Conservation (phyloP, 2,888 invertebrate species). For the Cerceris ruficornis region DNA sequence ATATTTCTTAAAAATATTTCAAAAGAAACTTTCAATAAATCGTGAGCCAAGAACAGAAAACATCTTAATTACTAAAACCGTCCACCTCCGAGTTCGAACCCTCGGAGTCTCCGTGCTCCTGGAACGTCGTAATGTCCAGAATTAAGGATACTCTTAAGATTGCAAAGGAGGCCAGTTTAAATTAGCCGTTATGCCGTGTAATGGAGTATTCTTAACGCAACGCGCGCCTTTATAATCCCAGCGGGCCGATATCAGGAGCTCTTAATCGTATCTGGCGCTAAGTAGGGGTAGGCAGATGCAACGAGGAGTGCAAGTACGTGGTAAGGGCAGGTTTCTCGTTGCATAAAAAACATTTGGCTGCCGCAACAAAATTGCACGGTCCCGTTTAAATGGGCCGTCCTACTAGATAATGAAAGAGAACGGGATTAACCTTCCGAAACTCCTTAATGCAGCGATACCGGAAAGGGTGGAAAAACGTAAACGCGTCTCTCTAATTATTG, state of each 20-base stretch:
- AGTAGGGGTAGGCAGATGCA: too few species aligned
- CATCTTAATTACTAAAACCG: too few species aligned
- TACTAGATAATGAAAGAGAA: constrained; percentile 9
- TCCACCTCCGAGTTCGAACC: too few species aligned
- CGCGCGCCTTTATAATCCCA: constrained; percentile 40
- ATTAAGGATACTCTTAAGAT: constrained; percentile 21
- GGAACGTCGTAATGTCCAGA: not conserved
- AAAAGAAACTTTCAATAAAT: too few species aligned
- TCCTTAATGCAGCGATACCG: not conserved
- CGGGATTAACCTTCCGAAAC: not conserved
- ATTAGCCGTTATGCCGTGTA: constrained; percentile 50
- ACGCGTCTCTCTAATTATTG: constrained; percentile 41
- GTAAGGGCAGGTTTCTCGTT: too few species aligned
- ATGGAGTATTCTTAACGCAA: constrained; percentile 41
- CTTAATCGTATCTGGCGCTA: too few species aligned
- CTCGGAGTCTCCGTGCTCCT: too few species aligned
- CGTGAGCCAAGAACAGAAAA: too few species aligned
- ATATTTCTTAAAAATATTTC: too few species aligned
- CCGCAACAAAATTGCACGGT: constrained; percentile 38
- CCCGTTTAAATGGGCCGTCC: constrained; percentile 19
- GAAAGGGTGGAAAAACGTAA: constrained; percentile 25
- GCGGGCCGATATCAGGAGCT: not conserved
- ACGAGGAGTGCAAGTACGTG: too few species aligned
- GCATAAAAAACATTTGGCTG: not conserved
- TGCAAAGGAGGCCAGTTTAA: constrained; percentile 31